These are phyloP conservation scores for Rhamphomyia laevipes DNA, from an alignment of 2,888 invertebrate species.

Conservation along the genomic window DNA sequence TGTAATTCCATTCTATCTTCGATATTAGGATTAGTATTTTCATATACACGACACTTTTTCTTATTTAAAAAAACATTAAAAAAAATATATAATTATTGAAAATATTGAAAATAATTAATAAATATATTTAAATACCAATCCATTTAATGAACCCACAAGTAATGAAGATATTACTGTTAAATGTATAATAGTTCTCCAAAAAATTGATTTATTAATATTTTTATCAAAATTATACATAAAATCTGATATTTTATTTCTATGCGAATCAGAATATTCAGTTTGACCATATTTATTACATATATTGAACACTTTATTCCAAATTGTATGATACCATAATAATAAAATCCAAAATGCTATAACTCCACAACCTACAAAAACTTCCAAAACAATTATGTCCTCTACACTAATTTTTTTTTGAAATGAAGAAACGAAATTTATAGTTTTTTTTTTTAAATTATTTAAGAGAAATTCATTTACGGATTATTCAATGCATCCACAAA, in stretches of 20 bases:
- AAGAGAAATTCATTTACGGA: constrained; percentile 21
- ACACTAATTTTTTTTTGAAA: no score
- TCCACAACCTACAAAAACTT: no score
- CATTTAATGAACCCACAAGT: constrained; percentile 51
- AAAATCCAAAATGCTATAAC: no score
- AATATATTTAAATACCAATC: constrained; percentile 38
- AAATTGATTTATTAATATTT: constrained; percentile 49
- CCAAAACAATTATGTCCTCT: no score
- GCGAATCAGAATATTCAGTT: constrained; percentile 13
- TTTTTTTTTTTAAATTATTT: no score
- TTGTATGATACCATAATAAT: constrained; percentile 17
- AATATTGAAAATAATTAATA: no score
- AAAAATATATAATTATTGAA: constrained; percentile 1
- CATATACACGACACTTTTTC: background rate
- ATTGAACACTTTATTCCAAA: constrained; percentile 69
- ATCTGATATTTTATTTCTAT: constrained; percentile 41
- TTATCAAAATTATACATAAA: constrained; percentile 50
- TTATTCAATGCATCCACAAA: constrained; percentile 49
- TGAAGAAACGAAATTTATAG: no score
- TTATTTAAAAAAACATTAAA: constrained; percentile 22
- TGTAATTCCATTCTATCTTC: no score
- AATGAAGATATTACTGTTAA: constrained; percentile 52
- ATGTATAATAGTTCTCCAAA: constrained; percentile 53
- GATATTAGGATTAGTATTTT: constrained; percentile 4
- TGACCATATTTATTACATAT: constrained; percentile 23